Percentiles rank a stretch among this genome's conserved stretches.
Evolutionary conservation across 2,797 vertebrate species (phyloP).

Genomic region (Atherinosoma microstoma): DNA sequence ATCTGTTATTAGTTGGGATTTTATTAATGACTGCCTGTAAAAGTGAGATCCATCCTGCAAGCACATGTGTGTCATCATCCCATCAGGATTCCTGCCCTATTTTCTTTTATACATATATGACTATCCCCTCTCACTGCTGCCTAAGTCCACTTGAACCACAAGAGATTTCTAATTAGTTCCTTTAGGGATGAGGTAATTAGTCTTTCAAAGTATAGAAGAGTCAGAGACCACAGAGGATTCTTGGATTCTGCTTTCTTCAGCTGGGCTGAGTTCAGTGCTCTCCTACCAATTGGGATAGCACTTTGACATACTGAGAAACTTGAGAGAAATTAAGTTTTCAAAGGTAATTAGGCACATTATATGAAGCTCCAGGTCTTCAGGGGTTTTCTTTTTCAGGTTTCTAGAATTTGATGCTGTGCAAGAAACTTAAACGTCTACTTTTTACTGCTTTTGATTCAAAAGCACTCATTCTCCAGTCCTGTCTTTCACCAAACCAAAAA

Average conservation of each 20-base stretch:
- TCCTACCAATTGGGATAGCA: conserved; percentile 25
- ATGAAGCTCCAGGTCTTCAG: not conserved
- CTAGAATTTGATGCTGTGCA: conserved; percentile 1
- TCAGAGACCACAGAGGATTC: conserved; percentile 21
- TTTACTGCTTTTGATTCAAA: not conserved
- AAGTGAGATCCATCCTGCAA: not conserved
- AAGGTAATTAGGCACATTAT: conserved; percentile 25
- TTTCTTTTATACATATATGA: conserved; percentile 19
- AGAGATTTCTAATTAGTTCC: conserved; percentile 50
- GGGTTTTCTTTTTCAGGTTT: not conserved
- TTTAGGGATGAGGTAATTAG: conserved; percentile 57
- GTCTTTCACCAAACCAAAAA: conserved; percentile 1
- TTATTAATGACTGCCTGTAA: not conserved
- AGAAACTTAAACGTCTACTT: not conserved
- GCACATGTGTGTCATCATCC: not conserved
- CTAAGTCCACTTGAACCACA: conserved; percentile 22
- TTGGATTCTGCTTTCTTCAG: conserved; percentile 27
- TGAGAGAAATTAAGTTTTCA: conserved; percentile 16
- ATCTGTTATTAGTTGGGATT: not conserved
- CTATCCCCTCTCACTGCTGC: conserved; percentile 25
- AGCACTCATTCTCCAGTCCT: not conserved
- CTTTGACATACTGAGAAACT: conserved; percentile 51
- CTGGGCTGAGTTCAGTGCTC: conserved; percentile 28
- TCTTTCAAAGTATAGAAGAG: conserved; percentile 39
- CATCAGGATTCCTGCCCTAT: not conserved